Evolutionary conservation across 2,113 vertebrate genomes (phyloP).

Genomic region (Sitta europaea): DNA sequence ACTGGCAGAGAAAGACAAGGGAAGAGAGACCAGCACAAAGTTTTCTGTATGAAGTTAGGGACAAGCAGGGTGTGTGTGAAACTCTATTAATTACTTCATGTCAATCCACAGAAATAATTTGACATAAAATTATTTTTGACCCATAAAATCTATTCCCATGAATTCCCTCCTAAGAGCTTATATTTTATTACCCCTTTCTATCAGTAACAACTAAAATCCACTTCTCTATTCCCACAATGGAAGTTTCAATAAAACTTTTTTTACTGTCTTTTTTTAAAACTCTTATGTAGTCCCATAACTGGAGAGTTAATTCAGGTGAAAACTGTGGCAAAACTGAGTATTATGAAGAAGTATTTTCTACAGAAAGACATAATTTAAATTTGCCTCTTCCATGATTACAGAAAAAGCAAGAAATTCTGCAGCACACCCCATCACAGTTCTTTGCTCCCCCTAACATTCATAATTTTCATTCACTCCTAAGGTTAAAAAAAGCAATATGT

Average conservation of each 20-base stretch:
- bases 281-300: background rate
- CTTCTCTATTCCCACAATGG: background rate
- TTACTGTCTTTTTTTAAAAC: background rate
- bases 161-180: background rate
- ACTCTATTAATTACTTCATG: background rate
- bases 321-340: background rate
- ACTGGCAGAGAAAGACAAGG: background rate
- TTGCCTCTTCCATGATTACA: rapidly evolving
- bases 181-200: background rate
- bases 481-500: background rate
- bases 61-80: background rate
- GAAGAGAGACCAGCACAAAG: background rate
- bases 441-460: background rate
- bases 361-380: background rate
- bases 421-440: background rate
- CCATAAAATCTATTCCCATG: background rate
- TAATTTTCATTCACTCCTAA: background rate
- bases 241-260: background rate
- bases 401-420: background rate
- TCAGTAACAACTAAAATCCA: background rate
- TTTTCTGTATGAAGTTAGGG: background rate
- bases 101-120: background rate
- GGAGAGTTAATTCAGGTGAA: background rate
- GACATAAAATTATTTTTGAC: background rate
- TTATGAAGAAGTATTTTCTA: background rate